Conservation (phyloP, 2,888 invertebrate species). For the Linyphia triangularis region DNA sequence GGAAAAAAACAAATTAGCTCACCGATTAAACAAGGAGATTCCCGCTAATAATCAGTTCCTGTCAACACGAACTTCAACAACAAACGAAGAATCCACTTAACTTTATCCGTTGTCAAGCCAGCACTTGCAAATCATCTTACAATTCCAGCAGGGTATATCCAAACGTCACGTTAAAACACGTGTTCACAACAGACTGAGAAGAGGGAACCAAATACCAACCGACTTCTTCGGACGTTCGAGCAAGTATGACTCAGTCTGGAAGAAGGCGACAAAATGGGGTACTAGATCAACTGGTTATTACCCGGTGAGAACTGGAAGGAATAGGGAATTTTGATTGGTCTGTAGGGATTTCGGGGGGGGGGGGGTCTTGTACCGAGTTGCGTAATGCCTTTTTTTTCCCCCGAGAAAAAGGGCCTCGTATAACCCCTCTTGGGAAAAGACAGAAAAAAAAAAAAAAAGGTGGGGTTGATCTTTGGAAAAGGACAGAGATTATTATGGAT, state of each 20-base stretch:
- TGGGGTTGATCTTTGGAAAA: too few relatives aligned
- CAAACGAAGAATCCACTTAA: background rate
- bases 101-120: conserved; percentile 65
- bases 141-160: background rate
- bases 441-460: too few relatives aligned
- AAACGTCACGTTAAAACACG: conserved; percentile 17
- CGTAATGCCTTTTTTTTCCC: background rate
- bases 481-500: too few relatives aligned
- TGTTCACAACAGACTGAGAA: background rate
- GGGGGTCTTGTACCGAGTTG: background rate
- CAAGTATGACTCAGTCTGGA: conserved; percentile 11
- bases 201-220: background rate
- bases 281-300: background rate
- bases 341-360: background rate
- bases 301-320: background rate
- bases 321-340: background rate
- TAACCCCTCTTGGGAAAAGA: too few relatives aligned
- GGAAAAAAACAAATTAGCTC: background rate
- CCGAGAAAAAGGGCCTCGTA: background rate
- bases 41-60: background rate
- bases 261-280: background rate
- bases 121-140: conserved; percentile 56
- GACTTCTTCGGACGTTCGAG: background rate
- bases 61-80: background rate
- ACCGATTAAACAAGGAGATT: background rate